Evolutionary conservation across 2,113 vertebrate genomes (phyloP).

Genomic region (Odontophorus gujanensis): DNA sequence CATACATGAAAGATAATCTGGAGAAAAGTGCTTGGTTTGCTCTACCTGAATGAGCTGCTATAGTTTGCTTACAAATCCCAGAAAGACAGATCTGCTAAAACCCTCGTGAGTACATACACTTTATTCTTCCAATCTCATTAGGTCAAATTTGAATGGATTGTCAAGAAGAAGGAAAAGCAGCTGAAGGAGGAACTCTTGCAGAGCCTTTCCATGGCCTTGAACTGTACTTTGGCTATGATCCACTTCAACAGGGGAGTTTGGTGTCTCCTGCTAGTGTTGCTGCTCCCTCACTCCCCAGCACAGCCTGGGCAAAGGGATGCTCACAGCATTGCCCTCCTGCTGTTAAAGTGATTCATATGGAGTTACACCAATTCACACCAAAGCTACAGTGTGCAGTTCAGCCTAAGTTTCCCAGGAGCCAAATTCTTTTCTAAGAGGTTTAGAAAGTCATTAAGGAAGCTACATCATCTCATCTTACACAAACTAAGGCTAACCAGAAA

Average conservation of each 20-base stretch:
- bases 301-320: fast-evolving
- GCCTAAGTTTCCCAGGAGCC: background rate
- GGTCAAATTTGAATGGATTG: background rate
- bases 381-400: fast-evolving
- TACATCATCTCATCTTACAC: background rate
- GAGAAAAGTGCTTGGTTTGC: background rate
- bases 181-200: background rate
- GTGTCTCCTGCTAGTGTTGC: fast-evolving
- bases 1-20: slow-evolving; percentile 57
- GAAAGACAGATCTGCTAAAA: background rate
- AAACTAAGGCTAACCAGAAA: background rate
- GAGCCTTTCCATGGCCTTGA: background rate
- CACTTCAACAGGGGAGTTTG: background rate
- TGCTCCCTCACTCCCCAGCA: background rate
- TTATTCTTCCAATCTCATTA: background rate
- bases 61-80: background rate
- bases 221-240: background rate
- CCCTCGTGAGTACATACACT: fast-evolving
- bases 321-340: fast-evolving
- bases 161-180: background rate
- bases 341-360: background rate
- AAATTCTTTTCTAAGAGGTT: background rate
- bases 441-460: background rate
- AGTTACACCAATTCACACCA: background rate
- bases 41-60: background rate